Conservation (phyloP, 2,113 vertebrate genomes). For the Oryzias woworae region DNA sequence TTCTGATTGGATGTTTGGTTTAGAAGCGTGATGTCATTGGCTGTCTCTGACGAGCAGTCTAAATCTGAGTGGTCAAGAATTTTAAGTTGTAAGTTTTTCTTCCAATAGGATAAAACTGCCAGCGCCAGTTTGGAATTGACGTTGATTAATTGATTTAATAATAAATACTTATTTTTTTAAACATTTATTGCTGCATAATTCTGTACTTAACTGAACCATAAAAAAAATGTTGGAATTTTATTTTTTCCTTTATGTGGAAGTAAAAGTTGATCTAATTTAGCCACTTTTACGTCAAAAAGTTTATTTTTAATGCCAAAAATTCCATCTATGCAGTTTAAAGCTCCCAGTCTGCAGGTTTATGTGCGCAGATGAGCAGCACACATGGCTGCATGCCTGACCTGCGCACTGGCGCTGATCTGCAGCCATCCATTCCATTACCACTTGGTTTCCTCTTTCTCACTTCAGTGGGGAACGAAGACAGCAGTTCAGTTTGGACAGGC, state of each 20-base stretch:
- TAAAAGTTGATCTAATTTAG: no score
- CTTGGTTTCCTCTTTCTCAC: constrained; percentile 47
- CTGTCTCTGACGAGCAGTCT: neutral
- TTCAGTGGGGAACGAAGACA: constrained; percentile 39
- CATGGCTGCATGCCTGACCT: constrained; percentile 37
- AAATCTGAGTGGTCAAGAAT: constrained; percentile 39
- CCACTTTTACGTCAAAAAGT: no score
- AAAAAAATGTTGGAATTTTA: no score
- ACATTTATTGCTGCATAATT: no score
- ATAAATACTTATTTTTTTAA: no score
- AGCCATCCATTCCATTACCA: constrained; percentile 42
- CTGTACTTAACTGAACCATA: no score
- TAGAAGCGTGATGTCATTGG: constrained; percentile 48
- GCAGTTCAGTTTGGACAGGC: constrained; percentile 37
- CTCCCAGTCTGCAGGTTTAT: neutral
- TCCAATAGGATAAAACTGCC: neutral
- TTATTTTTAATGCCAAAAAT: no score
- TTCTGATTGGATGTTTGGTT: constrained; percentile 63
- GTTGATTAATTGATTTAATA: no score
- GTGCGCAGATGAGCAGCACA: constrained; percentile 12
- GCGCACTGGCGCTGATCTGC: constrained; percentile 44
- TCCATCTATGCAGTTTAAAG: neutral
- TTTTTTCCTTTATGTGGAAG: no score
- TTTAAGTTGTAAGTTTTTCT: neutral
- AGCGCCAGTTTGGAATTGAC: no score